A percentile compares a stretch with the other conserved stretches of the same genome.
These are phyloP conservation scores for Notodonta dromedarius DNA, from an alignment of 2,888 invertebrate genomes.

Conservation along the genomic window DNA sequence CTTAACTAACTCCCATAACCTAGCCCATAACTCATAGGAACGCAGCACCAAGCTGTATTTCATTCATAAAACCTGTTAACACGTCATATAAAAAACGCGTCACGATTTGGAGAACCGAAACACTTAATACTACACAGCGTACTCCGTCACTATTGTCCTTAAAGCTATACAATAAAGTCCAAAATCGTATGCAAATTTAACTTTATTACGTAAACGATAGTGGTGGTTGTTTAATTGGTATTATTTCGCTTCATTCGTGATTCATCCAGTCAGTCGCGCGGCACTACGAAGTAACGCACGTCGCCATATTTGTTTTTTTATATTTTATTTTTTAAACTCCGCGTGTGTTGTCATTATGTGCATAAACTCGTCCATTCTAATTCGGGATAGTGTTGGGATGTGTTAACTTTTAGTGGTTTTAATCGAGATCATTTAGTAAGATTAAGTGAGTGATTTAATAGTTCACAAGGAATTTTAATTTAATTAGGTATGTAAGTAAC, in stretches of 20 bases:
- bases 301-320: slow-evolving; percentile 48
- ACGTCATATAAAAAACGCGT: slow-evolving; percentile 52
- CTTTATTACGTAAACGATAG: slow-evolving; percentile 57
- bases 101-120: slow-evolving; percentile 44
- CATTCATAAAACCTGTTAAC: slow-evolving; percentile 61
- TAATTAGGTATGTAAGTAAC: slow-evolving; percentile 1
- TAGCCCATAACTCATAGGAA: slow-evolving; percentile 17
- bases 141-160: slow-evolving; percentile 33
- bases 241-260: slow-evolving; percentile 79
- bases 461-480: slow-evolving; percentile 19
- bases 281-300: slow-evolving; percentile 56
- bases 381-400: slow-evolving; percentile 47
- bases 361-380: slow-evolving; percentile 48
- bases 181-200: slow-evolving; percentile 48
- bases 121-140: slow-evolving; percentile 20
- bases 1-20: too few species aligned
- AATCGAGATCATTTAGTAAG: slow-evolving; percentile 15
- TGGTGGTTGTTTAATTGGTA: slow-evolving; percentile 69
- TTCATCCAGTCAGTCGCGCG: slow-evolving; percentile 72
- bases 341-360: slow-evolving; percentile 56
- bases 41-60: slow-evolving; percentile 27
- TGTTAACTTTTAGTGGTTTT: slow-evolving; percentile 38
- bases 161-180: slow-evolving; percentile 43
- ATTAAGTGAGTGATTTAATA: slow-evolving; percentile 13
- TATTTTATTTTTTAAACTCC: slow-evolving; percentile 47